A percentile compares a stretch with the other conserved stretches of the same genome.
These are phyloP conservation scores for Triplophysa dalaica DNA, from an alignment of 2,113 vertebrate species.

Conservation along the genomic window DNA sequence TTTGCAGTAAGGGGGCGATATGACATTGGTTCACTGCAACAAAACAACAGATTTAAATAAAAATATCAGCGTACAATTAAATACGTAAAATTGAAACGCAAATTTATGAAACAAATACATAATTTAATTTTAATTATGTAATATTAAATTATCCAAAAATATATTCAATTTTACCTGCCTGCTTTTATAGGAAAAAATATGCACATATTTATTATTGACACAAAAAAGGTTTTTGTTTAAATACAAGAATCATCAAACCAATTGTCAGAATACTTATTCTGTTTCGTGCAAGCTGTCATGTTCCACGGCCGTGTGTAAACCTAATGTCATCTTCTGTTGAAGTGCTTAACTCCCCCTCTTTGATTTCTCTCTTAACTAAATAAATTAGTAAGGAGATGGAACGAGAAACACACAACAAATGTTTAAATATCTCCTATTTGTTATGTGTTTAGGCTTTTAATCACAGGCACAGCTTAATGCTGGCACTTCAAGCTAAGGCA, in stretches of 20 bases:
- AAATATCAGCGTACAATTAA: background rate
- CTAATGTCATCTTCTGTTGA: slow-evolving; percentile 56
- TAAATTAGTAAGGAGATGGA: slow-evolving; percentile 66
- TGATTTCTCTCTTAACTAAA: slow-evolving; percentile 68
- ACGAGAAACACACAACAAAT: slow-evolving; percentile 76
- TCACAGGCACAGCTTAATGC: slow-evolving; percentile 71
- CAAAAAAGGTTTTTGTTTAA: slow-evolving; percentile 45
- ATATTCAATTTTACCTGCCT: background rate
- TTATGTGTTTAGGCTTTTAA: slow-evolving; percentile 78
- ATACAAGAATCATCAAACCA: slow-evolving; percentile 62
- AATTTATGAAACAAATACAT: background rate
- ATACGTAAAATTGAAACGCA: no score
- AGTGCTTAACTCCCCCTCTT: slow-evolving; percentile 69
- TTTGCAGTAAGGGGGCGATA: slow-evolving; percentile 59
- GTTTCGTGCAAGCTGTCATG: slow-evolving; percentile 64
- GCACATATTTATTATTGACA: background rate
- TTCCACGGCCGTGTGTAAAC: slow-evolving; percentile 50
- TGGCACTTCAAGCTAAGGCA: slow-evolving; percentile 42
- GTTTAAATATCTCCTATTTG: slow-evolving; percentile 78
- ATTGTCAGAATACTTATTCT: slow-evolving; percentile 66
- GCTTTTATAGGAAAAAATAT: background rate
- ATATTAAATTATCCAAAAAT: background rate
- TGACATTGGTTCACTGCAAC: slow-evolving; percentile 73
- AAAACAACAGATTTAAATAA: slow-evolving; percentile 55
- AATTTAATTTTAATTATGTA: background rate